Evolutionary conservation across 64 coral and sea anemone species (phyloP).

Genomic region (Anthopleura sola): DNA sequence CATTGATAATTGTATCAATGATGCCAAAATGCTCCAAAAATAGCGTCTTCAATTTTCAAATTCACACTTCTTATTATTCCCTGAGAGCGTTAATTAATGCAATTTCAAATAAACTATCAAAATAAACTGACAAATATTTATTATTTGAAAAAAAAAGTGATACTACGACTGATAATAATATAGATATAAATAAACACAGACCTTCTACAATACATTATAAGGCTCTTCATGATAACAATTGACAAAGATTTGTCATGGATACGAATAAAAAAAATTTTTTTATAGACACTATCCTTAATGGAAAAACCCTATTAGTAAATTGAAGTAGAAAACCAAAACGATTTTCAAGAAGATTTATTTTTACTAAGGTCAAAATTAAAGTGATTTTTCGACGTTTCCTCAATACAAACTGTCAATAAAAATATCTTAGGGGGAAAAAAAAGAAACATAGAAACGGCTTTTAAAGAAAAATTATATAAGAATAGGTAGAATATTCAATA

Average conservation of each 20-base stretch:
- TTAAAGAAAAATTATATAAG: not conserved
- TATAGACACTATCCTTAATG: not conserved
- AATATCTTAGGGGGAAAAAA: not conserved
- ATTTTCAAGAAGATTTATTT: not conserved
- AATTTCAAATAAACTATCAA: not conserved
- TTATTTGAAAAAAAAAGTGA: not conserved
- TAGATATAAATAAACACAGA: too few species aligned
- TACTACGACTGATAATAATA: not conserved
- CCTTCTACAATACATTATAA: not conserved
- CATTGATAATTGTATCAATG: too few species aligned
- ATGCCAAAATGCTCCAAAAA: too few species aligned
- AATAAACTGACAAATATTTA: not conserved
- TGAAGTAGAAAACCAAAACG: not conserved
- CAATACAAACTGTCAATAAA: not conserved
- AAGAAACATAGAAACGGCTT: not conserved
- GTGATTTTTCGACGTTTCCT: not conserved
- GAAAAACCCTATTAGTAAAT: not conserved
- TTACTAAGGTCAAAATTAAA: not conserved
- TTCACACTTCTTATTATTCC: not conserved
- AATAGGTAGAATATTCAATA: not conserved
- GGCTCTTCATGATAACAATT: not conserved
- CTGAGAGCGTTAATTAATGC: not conserved
- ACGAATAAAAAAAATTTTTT: not conserved
- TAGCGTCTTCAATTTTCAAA: not conserved
- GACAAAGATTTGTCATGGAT: not conserved